Evolutionary conservation across 2,113 vertebrate genomes (phyloP), one percentile per base, ranked within the genome.

Genomic region (Engraulis encrasicolus): DNA sequence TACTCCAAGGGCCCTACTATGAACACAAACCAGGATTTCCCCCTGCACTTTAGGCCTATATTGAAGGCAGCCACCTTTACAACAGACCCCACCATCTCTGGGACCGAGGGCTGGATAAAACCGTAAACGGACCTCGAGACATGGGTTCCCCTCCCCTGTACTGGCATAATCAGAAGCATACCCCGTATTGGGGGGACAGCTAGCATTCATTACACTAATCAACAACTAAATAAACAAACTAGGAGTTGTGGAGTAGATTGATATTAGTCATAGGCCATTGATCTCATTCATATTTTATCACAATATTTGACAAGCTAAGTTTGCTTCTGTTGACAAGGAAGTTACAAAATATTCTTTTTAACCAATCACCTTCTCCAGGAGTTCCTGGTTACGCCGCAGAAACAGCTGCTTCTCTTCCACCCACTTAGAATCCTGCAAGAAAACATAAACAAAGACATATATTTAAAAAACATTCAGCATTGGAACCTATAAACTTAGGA

Each of bases 371-470:
- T 98, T 99, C 34, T 99, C 97, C 88, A 97, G 91, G 87, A 99
- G 95, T 89, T 99, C 98, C 91, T 99, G 98, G 91, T 99, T 99
- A 91, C 97, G 95, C 87, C 96, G 96, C 89, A 99, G 92, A 92
- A 99, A 99, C 84, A 98, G 96, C 88, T 99, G 98, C 88, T 99
- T 99, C 92, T 99, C 98, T 92, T 99, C 98, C 87, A 99, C 98
- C 98, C 98, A 99, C 90, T 96, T 97, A 0, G 98, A 99, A 90
- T 99, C 98, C 98, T 99, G 92, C 89, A 1, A 50, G 1, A 83
- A 14, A 9, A 14, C 45, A 66, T 37, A 31, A 74, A 40, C 18
- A 19, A 52, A 40, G 82, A 20, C n/a, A n/a, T n/a, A n/a, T 1
- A 23, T 58, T n/a, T n/a, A n/a, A n/a, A n/a, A 45, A 45, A 9